Evolutionary conservation across 2,113 vertebrate species (phyloP).

Genomic region (Campylomormyrus tamandua): DNA sequence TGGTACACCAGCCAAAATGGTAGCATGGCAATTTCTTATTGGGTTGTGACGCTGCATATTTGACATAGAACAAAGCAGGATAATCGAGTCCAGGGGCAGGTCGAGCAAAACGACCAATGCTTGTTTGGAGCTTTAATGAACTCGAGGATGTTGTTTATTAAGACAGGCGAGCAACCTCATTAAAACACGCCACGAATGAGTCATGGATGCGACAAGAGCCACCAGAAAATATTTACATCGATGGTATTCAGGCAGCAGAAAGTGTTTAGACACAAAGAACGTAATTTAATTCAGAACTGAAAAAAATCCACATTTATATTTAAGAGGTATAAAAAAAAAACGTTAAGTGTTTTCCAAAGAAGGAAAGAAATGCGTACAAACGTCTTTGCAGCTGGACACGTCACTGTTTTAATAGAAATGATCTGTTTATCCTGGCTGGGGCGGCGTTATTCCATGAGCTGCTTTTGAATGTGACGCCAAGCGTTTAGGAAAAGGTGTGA

Average conservation of each 20-base stretch:
- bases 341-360: not conserved
- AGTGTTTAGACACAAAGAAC: not conserved
- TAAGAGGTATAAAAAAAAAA: constrained; percentile 11
- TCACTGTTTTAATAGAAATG: not conserved
- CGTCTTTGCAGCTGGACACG: not conserved
- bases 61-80: constrained; percentile 40
- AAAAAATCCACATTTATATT: not conserved
- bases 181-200: constrained; percentile 47
- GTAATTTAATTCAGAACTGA: not conserved
- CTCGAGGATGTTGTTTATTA: constrained; percentile 52
- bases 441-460: not conserved
- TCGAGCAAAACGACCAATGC: constrained; percentile 41
- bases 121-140: constrained; percentile 58
- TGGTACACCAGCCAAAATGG: constrained; percentile 57
- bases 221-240: not conserved
- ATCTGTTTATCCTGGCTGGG: not conserved
- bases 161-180: constrained; percentile 42
- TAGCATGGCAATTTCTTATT: constrained; percentile 23
- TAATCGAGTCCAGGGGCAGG: constrained; percentile 49
- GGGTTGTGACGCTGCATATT: constrained; percentile 38
- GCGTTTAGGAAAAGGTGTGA: not conserved
- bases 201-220: not conserved
- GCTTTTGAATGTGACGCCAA: not conserved
- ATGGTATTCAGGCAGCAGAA: not conserved
- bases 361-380: not conserved